Evolutionary conservation across 2,113 vertebrate species (phyloP), one percentile per base, ranked within the genome.

Genomic region (Protobothrops mucrosquamatus): DNA sequence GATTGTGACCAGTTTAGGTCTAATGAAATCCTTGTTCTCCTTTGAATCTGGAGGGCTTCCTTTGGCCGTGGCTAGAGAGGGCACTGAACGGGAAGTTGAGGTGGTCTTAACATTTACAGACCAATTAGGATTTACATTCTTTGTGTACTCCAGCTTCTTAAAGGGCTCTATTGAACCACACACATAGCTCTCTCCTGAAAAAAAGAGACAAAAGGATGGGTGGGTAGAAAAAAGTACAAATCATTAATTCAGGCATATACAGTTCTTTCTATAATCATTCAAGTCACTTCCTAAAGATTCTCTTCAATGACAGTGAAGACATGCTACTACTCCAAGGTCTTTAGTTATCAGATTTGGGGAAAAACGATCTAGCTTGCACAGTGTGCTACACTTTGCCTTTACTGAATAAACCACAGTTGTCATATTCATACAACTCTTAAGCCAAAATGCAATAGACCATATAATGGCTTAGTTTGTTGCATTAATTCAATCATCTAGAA

Each of bases 81-180:
- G 96, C 94, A 99, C 98, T 0, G 98, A 97, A 48, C 98, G 98
- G 52, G 97, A 95, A 64, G 97, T 90, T 0, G 95, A 97, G 34
- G 97, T 96, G 92, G 98, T 98, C 97, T 97, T 98, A 34, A 98
- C 97, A 34, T 99, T 99, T 93, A 99, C 98, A 0, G 99, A 98
- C 99, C 99, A 99, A 97, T 99, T 99, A 91, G 99, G 99, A 94
- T 99, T 99, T 95, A 99, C 98, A 85, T 99, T 99, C 98, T 99
- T 99, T 26, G 98, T 99, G 97, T 99, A 99, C 91, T 99, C 99
- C 97, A 99, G 95, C 92, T 98, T 98, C 97, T 99, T 99, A 97
- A 98, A 99, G 85, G 99, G 98, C 94, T 99, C 99, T 88, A 99
- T 98, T 90, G 99, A 99, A 88, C 98, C 99, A 92, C 99, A 99